Percentiles rank a stretch among this genome's conserved stretches.
Evolutionary conservation across 1,140 invertebrate species (phyloP).

Genomic region (Ptiloglossa arizonensis): DNA sequence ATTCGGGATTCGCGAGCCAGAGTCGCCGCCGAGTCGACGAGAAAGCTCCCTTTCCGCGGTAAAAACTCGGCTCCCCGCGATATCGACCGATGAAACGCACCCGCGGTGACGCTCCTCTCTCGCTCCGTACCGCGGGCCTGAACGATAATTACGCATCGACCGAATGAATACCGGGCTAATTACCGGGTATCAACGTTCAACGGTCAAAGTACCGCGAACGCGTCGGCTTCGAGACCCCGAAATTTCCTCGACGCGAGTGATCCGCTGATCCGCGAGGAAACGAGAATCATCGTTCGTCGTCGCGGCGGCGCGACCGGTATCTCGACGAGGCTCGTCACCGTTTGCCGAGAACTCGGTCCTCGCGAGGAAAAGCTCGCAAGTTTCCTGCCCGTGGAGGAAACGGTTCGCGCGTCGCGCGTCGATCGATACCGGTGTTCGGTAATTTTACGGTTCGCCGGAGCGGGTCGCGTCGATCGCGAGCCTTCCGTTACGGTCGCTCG

Average conservation of each 20-base stretch:
- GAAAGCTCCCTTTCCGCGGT: no score
- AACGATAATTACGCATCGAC: slow-evolving; percentile 36
- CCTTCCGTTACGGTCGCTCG: neutral
- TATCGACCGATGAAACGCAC: no score
- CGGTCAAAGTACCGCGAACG: slow-evolving; percentile 27
- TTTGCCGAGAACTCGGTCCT: no score
- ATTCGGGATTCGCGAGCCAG: neutral
- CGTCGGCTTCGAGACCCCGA: no score
- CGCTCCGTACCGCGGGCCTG: neutral
- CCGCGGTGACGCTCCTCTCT: neutral
- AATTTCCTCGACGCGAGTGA: no score
- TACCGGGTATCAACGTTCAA: slow-evolving; percentile 12
- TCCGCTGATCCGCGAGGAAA: no score
- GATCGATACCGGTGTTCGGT: slow-evolving; percentile 61
- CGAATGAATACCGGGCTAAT: neutral
- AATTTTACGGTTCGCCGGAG: slow-evolving; percentile 69
- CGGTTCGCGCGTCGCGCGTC: neutral
- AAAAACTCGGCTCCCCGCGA: no score
- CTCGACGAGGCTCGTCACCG: no score
- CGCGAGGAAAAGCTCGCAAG: no score
- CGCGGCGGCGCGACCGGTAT: neutral
- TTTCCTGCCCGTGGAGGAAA: no score
- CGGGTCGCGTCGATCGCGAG: slow-evolving; percentile 56
- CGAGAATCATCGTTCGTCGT: no score
- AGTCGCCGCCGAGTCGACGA: no score